phyloP scores from a whole-genome alignment of 1,140 invertebrate species.

The Pseudomyrmex cubaensis region DNA sequence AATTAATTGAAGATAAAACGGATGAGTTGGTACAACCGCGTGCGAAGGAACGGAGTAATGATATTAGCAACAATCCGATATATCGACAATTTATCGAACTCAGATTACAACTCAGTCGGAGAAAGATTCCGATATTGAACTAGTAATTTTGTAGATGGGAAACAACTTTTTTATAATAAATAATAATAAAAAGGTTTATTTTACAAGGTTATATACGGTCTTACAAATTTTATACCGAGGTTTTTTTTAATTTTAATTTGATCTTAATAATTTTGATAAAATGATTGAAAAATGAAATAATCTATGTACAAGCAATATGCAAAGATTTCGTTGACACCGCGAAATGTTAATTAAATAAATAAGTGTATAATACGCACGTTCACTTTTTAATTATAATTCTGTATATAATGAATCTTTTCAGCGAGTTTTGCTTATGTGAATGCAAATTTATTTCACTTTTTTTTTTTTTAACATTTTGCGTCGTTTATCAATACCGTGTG shows the following conservation, averaged over 20 bases:
- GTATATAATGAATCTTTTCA: too few species aligned
- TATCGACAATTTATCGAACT: slow-evolving; percentile 22
- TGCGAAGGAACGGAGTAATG: slow-evolving; percentile 8
- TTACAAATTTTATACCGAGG: background rate
- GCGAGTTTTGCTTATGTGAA: background rate
- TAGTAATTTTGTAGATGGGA: background rate
- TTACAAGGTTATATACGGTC: too few species aligned
- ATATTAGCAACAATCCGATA: slow-evolving; percentile 26
- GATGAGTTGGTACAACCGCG: background rate
- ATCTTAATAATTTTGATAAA: too few species aligned
- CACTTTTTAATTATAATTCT: too few species aligned
- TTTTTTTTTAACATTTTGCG: background rate
- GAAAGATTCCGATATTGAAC: background rate
- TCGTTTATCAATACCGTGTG: background rate
- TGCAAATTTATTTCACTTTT: slow-evolving; percentile 4
- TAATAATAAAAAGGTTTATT: background rate
- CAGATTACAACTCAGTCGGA: background rate
- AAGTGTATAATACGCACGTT: too few species aligned
- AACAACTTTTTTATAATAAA: background rate
- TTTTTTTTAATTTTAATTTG: background rate
- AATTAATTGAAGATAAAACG: slow-evolving; percentile 57
- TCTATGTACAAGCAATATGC: too few species aligned
- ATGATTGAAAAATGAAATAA: too few species aligned
- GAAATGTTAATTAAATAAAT: too few species aligned
- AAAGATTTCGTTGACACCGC: too few species aligned